Conservation (phyloP, 2,888 invertebrate species). For the Theristus sp. region DNA sequence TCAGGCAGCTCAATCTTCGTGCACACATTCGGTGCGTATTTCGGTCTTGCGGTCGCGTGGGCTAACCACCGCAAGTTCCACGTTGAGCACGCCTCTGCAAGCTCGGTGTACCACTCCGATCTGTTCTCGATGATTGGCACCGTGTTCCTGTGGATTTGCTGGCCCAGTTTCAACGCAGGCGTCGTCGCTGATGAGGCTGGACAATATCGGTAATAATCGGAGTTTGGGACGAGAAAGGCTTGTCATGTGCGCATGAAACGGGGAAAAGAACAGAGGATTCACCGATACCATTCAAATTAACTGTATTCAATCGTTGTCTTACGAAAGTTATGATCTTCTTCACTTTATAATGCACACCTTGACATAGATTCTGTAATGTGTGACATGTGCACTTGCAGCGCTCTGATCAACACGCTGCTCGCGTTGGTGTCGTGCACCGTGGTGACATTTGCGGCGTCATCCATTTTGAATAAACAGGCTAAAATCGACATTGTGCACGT, state of each 20-base stretch:
- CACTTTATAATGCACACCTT: too few species aligned
- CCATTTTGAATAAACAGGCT: slow-evolving; percentile 48
- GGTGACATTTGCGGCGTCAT: slow-evolving; percentile 30
- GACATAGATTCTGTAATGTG: too few species aligned
- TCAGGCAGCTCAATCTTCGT: slow-evolving; percentile 72
- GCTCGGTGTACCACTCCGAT: slow-evolving; percentile 60
- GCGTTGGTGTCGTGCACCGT: slow-evolving; percentile 28
- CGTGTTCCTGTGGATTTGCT: slow-evolving; percentile 37
- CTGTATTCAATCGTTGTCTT: too few species aligned
- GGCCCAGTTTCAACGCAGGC: slow-evolving; percentile 26
- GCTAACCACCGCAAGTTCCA: slow-evolving; percentile 30
- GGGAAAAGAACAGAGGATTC: too few species aligned
- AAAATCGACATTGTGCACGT: slow-evolving; percentile 79
- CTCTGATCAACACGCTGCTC: slow-evolving; percentile 32
- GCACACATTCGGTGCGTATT: slow-evolving; percentile 81
- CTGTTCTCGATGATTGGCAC: slow-evolving; percentile 78
- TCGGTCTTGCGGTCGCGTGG: slow-evolving; percentile 65
- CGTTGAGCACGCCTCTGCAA: slow-evolving; percentile 35
- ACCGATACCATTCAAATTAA: too few species aligned
- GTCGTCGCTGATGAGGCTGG: slow-evolving; percentile 16
- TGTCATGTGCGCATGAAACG: too few species aligned
- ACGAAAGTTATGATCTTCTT: too few species aligned
- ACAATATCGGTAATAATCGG: too few species aligned
- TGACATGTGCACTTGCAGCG: too few species aligned
- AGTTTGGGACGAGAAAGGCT: too few species aligned